Evolutionary conservation across 2,797 vertebrate genomes (phyloP), one percentile per base, ranked within the genome.

Genomic region (Pampus argenteus): DNA sequence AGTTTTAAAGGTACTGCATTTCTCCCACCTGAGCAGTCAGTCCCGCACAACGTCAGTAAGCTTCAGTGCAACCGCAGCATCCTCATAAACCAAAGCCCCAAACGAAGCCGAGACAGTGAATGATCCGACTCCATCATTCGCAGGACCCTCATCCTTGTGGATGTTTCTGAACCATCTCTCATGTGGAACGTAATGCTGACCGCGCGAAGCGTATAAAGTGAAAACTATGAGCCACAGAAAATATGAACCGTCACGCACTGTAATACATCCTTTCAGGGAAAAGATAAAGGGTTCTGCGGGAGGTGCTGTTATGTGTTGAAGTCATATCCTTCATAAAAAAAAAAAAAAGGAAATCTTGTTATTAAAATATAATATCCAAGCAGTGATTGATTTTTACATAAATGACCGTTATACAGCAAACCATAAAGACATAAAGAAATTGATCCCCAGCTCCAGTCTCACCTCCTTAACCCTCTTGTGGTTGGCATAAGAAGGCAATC

Each of bases 11-110:
- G 65, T 28, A 31, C 77, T 48, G 79, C 55, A 83, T 89, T 73
- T 70, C 79, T 90, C 90, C 88, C 86, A 78, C 65, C 80, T 88
- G 88, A 85, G 83, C 79, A 71, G 78, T 88, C 89, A 71, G 80
- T 90, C 71, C 74, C 65, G 71, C 68, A 74, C 72, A 20, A 20
- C 63, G 83, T 85, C 83, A 86, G 76, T n/a, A 72, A 61, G 75
- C 67, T 60, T 70, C 66, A 38, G 67, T 11, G 66, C 79, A 18
- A 52, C 20, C 18, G 20, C 74, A 28, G 68, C 34, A 68, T 66
- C 71, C 66, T 63, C 76, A 73, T 78, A 68, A 84, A 80, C 47
- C 73, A 79, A 70, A 69, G 63, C 4, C 79, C 75, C 55, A 82
- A 82, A 75, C 22, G 7, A 40, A 71, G 70, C 71, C 0, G 22